Evolutionary conservation across 1,140 invertebrate species (phyloP), one percentile per base, ranked within the genome.

Genomic region (Lucilia sericata): DNA sequence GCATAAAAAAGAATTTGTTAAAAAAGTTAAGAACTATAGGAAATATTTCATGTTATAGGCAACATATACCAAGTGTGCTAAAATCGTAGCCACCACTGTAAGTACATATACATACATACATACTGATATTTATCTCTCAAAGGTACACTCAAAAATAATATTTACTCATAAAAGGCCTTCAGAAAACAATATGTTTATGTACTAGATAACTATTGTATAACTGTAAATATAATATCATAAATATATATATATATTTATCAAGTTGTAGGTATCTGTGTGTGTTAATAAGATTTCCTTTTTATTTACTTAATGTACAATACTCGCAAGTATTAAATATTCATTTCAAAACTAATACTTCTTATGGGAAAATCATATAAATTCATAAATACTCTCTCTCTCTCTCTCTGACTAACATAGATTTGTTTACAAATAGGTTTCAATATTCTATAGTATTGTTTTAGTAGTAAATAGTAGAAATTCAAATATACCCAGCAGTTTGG

Each of bases 391-490:
- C 17, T 14, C 13, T 17, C 13, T n/a, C 14, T 60, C n/a, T 4
- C 7, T 60, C 13, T 60, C 14, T 30, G 25, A 60, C 14, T 60
- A 5, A 7, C 10, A 60, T 60, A 19, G 25, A 9, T 70, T 70
- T 70, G 19, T 70, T 21, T 70, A n/a, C 65, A 70, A 25, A 25
- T 25, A 21, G 17, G 25, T 70, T 70, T 70, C 65, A 70, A 70
- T 70, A 70, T 70, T 3, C 65, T 19, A 70, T 70, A 70, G 25
- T 70, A 70, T 70, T 70, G 65, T 70, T 70, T 70, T 21, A 25
- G 21, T 25, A 70, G 65, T 19, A 70, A 70, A 7, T 70, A 60
- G 13, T 60, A 60, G 14, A 60, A 14, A 17, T 60, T 3, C 55
- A 60, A 7, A 60, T 14, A 17, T 60, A 60, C 25, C 25, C 25